Percentiles rank a stretch among this genome's conserved stretches.
Evolutionary conservation across 2,888 invertebrate genomes (phyloP).

Genomic region (Drosophila mimetica): DNA sequence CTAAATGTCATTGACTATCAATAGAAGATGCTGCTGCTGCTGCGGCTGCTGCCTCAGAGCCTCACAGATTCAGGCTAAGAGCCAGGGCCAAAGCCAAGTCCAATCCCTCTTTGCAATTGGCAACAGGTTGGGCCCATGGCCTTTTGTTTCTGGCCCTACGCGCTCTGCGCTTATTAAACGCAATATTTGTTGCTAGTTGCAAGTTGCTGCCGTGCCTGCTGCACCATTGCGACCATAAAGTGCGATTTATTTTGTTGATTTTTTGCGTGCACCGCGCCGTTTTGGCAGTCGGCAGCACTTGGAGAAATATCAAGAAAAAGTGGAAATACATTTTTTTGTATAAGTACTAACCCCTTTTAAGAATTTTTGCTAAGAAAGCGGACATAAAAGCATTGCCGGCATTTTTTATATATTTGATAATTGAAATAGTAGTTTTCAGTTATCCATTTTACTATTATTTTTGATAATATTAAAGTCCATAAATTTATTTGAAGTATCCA

Average conservation of each 20-base stretch:
- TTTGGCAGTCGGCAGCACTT: conserved; percentile 8
- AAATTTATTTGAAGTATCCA: no score
- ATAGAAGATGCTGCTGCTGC: conserved; percentile 58
- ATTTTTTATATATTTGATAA: no score
- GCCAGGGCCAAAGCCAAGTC: conserved; percentile 49
- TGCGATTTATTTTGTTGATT: conserved; percentile 81
- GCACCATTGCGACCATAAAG: conserved; percentile 66
- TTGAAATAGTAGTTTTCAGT: no score
- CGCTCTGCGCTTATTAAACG: conserved; percentile 76
- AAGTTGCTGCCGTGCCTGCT: conserved; percentile 52
- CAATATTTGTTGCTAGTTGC: conserved; percentile 77
- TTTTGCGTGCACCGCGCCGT: conserved; percentile 61
- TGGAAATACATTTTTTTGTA: no score
- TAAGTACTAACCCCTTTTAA: no score
- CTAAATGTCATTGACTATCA: conserved; percentile 81
- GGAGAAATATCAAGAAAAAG: conserved; percentile 5
- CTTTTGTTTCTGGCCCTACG: conserved; percentile 72
- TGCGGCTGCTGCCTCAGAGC: conserved; percentile 13
- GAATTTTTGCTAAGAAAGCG: no score
- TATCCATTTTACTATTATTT: no score
- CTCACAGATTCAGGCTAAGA: conserved; percentile 50
- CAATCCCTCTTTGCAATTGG: conserved; percentile 53
- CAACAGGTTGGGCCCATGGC: conserved; percentile 63
- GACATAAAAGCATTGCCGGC: no score
- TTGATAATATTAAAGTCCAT: no score